phyloP scores from a whole-genome alignment of 2,797 vertebrate species.

The Sebastes ruberrimus region DNA sequence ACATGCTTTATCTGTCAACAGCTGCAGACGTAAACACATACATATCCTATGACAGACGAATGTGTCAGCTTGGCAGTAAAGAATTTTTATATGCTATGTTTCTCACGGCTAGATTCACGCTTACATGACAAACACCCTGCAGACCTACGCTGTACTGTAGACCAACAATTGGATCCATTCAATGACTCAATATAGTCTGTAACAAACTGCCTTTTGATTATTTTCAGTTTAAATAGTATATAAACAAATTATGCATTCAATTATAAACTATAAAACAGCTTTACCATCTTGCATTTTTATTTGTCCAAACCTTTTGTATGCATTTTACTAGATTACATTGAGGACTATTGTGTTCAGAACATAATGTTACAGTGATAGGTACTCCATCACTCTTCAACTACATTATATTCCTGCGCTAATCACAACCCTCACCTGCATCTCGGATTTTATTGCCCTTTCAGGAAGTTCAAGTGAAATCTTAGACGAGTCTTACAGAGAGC shows the following conservation, averaged over 20 bases:
- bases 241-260: not conserved
- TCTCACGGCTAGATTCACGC: not conserved
- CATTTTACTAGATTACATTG: not conserved
- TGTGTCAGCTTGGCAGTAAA: not conserved
- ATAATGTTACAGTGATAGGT: not conserved
- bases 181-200: not conserved
- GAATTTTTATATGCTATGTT: not conserved
- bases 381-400: not conserved
- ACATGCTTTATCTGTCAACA: conserved; percentile 14
- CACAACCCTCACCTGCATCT: conserved; percentile 17
- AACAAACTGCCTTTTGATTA: not conserved
- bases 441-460: conserved; percentile 22
- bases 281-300: not conserved
- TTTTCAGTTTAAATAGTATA: not conserved
- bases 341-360: not conserved
- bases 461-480: conserved; percentile 42
- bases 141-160: not conserved
- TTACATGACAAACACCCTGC: not conserved
- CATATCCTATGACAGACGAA: not conserved
- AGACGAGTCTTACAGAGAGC: not conserved
- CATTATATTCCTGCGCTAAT: conserved; percentile 9
- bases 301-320: not conserved
- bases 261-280: not conserved
- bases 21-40: conserved; percentile 8
- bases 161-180: not conserved